Evolutionary conservation across 2,888 invertebrate genomes (phyloP).

Genomic region (Acleris cristana): DNA sequence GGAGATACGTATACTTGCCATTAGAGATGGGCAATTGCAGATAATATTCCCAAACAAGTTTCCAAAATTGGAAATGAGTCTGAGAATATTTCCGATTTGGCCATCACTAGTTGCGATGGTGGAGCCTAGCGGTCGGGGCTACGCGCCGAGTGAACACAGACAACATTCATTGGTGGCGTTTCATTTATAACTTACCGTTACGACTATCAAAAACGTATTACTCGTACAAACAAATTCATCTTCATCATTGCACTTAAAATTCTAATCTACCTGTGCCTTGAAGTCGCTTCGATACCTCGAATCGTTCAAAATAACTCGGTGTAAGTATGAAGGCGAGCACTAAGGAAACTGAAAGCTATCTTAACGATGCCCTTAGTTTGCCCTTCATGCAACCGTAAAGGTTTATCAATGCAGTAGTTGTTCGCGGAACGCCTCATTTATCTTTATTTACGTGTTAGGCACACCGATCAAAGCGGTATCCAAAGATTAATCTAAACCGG

Average conservation of each 20-base stretch:
- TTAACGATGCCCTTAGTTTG: slow-evolving; percentile 2
- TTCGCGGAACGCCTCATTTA: slow-evolving; percentile 25
- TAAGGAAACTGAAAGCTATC: slow-evolving; percentile 2
- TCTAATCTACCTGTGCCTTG: slow-evolving; percentile 6
- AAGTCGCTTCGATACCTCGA: slow-evolving; percentile 14
- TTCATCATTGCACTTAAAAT: slow-evolving; percentile 36
- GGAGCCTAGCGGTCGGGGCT: slow-evolving; percentile 42
- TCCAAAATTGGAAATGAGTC: no score
- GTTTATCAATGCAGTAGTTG: slow-evolving; percentile 16
- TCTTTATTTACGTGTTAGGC: slow-evolving; percentile 20
- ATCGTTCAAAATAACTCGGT: not conserved
- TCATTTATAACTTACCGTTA: slow-evolving; percentile 51
- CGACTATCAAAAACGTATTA: slow-evolving; percentile 39
- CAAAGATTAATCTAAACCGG: slow-evolving; percentile 11
- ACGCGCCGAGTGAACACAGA: slow-evolving; percentile 71
- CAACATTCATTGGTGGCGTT: slow-evolving; percentile 72
- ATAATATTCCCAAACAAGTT: no score
- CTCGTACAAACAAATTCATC: slow-evolving; percentile 41
- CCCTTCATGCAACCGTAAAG: slow-evolving; percentile 15
- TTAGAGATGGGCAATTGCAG: not conserved
- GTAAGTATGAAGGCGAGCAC: not conserved
- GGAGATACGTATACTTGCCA: slow-evolving; percentile 46
- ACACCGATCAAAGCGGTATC: slow-evolving; percentile 14
- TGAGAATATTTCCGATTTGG: no score
- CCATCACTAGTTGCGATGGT: slow-evolving; percentile 2